Base-by-base conservation (phyloP, 2,113 vertebrate genomes). In the Parus major region DNA sequence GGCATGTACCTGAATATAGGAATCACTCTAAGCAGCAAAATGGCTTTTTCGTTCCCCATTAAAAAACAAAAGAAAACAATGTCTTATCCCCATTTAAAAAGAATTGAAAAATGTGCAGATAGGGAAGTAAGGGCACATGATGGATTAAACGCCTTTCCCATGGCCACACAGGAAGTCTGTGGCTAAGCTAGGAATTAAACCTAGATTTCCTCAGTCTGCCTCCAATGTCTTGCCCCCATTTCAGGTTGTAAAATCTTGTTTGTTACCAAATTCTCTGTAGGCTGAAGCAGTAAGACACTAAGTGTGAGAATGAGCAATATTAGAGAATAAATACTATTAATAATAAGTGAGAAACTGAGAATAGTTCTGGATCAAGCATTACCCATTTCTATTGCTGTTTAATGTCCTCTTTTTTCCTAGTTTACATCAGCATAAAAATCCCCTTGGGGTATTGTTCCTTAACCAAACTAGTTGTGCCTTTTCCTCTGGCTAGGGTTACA, bases 101-200 rank as follows among this genome's bases (percentile, higher is more conserved):
- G 9, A 94, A 80, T 95, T 88, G 21, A 81, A 95, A 94, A 95
- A 55, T 92, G 25, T 53, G 42, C 49, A 93, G 82, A 96, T 88
- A 86, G 86, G 94, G 95, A 97, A 97, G 93, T 96, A 81, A 88
- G 24, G 86, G 82, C 96, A 95, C 90, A 96, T 96, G 94, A 96
- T 95, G 88, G 82, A 88, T 96, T 90, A 79, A 93, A 64, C 15
- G 60, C 42, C 80, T 96, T 96, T 96, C 95, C 94, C 86, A 84
- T 83, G 80, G 94, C 88, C 80, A 90, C 92, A 95, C 93, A 96
- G 94, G 93, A 97, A 97, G 88, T 86, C 65, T 90, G 93, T 95
- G 77, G 73, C 93, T 8, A 1, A 90, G 53, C 80, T 86, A 88
- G 93, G 94, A 94, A 94, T 93, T 93, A 59, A 95, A 82, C 76